Evolutionary conservation across 2,113 vertebrate species (phyloP).

Genomic region (Collichthys lucidus): DNA sequence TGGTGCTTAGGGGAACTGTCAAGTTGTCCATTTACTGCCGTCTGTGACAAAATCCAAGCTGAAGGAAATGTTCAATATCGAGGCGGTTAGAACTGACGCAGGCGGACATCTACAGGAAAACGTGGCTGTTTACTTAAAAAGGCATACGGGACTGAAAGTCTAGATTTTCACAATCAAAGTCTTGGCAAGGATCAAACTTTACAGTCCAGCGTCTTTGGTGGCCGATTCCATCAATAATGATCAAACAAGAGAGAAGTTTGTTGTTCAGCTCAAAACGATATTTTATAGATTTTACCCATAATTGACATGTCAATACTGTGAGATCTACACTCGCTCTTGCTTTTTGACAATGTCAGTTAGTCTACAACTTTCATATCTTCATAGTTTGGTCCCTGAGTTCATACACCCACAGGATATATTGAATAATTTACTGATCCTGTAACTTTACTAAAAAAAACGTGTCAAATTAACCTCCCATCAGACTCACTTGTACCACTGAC

Average conservation of each 20-base stretch:
- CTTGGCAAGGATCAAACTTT: not conserved
- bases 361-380: no score
- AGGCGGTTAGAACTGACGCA: constrained; percentile 15
- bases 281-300: not conserved
- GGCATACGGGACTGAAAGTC: not conserved
- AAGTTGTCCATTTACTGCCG: constrained; percentile 48
- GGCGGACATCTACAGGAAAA: constrained; percentile 18
- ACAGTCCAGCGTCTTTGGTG: not conserved
- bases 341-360: no score
- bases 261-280: not conserved
- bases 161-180: not conserved
- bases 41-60: constrained; percentile 40
- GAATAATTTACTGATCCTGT: no score
- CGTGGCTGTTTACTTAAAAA: constrained; percentile 4
- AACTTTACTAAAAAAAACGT: no score
- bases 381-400: no score
- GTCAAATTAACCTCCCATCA: no score
- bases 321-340: no score
- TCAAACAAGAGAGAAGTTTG: not conserved
- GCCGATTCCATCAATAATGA: not conserved
- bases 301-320: no score
- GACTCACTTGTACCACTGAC: no score
- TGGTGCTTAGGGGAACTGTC: constrained; percentile 49
- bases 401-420: no score
- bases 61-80: constrained; percentile 38